phyloP scores from a whole-genome alignment of 2,797 vertebrate genomes.

The Sebastes variabilis region DNA sequence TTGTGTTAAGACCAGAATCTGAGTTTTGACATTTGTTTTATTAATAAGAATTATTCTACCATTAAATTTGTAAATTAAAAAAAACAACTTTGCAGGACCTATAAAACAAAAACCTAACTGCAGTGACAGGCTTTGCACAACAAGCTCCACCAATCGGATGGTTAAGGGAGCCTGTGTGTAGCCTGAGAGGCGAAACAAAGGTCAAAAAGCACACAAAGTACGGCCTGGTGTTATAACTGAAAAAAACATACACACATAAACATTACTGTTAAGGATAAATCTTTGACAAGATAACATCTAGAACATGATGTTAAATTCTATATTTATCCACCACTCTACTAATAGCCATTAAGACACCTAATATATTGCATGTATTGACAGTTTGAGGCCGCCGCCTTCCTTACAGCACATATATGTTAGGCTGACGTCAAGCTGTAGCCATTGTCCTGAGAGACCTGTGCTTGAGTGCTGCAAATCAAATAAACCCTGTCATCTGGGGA shows the following conservation, averaged over 20 bases:
- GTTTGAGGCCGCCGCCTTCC: not conserved
- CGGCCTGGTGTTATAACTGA: not conserved
- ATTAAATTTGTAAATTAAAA: not conserved
- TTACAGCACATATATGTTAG: not conserved
- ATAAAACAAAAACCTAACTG: not conserved
- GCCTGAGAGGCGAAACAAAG: not conserved
- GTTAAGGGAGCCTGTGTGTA: not conserved
- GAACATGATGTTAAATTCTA: not conserved
- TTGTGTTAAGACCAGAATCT: not conserved
- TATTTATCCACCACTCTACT: not conserved
- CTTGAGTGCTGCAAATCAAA: slow-evolving; percentile 35
- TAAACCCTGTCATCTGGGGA: slow-evolving; percentile 5
- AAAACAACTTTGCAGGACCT: not conserved
- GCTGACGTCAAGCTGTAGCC: slow-evolving; percentile 26
- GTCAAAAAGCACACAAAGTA: not conserved
- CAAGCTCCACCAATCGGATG: too few relatives aligned
- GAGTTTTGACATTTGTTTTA: not conserved
- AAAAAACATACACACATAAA: not conserved
- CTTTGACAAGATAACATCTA: slow-evolving; percentile 8
- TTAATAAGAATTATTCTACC: not conserved
- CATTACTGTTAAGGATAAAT: not conserved
- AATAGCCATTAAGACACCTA: not conserved
- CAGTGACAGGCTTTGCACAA: not conserved
- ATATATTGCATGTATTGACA: not conserved
- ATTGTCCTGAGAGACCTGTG: slow-evolving; percentile 37